Evolutionary conservation across 2,113 vertebrate genomes (phyloP).

Genomic region (Theristicus caerulescens): DNA sequence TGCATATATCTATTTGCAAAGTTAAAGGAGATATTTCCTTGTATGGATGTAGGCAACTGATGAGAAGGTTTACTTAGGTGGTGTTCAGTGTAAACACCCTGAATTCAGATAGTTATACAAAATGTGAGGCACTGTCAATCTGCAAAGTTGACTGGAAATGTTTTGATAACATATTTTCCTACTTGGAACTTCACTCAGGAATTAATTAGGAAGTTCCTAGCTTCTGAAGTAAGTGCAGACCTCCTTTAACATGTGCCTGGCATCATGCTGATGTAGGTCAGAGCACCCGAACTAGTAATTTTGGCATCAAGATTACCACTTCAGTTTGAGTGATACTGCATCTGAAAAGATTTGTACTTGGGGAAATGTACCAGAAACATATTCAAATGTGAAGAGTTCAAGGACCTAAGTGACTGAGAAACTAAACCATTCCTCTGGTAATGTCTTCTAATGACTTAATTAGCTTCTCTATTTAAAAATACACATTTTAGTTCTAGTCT

Average conservation of each 20-base stretch:
- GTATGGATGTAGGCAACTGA: neutral
- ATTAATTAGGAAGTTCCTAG: neutral
- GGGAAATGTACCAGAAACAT: neutral
- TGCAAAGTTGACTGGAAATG: neutral
- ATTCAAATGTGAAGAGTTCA: neutral
- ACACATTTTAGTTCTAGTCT: neutral
- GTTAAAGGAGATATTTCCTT: conserved; percentile 6
- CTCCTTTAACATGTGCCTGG: neutral
- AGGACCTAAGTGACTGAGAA: neutral
- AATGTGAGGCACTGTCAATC: neutral
- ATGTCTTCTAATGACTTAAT: neutral
- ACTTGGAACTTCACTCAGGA: neutral
- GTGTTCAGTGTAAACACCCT: neutral
- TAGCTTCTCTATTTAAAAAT: neutral
- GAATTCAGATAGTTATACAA: neutral
- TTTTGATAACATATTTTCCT: neutral
- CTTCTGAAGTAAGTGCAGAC: neutral
- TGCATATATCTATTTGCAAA: neutral
- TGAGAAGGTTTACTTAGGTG: neutral
- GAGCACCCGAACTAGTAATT: neutral
- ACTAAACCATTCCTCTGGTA: neutral
- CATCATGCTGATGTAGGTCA: neutral
- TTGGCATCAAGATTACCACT: neutral
- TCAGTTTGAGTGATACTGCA: neutral
- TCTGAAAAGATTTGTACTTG: neutral